Conservation (phyloP, 2,113 vertebrate species). For the Dicaeum eximium region DNA sequence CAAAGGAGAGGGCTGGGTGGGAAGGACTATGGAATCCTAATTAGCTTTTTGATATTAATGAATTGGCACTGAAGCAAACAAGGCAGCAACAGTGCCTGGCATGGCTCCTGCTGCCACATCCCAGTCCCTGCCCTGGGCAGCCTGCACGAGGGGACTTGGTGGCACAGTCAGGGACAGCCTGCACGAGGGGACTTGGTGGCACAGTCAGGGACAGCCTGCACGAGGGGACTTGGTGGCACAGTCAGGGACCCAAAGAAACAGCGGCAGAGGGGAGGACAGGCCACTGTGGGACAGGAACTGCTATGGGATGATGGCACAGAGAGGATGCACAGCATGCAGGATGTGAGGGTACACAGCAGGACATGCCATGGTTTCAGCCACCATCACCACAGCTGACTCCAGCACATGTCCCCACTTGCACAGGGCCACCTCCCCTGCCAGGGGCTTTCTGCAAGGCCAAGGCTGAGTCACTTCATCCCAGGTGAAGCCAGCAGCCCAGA, state of each 20-base stretch:
- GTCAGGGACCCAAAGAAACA: not conserved
- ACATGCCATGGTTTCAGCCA: rapidly evolving
- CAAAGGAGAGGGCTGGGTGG: not conserved
- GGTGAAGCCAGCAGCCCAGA: not conserved
- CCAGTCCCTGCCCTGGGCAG: not conserved
- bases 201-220: not conserved
- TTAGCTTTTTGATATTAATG: slow-evolving; percentile 44
- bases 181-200: not conserved
- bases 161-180: not conserved
- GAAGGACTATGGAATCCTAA: slow-evolving; percentile 50
- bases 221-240: no score
- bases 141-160: not conserved
- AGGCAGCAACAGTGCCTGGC: not conserved
- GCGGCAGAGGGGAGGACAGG: rapidly evolving
- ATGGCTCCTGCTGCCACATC: not conserved
- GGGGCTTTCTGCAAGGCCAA: not conserved
- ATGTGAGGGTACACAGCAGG: rapidly evolving
- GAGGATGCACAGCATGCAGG: not conserved
- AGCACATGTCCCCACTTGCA: not conserved
- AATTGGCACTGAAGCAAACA: slow-evolving; percentile 3
- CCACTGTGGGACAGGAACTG: not conserved
- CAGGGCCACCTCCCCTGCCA: not conserved
- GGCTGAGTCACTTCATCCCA: not conserved
- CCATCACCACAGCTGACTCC: not conserved
- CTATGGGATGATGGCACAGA: not conserved